phyloP scores from a whole-genome alignment of 2,113 vertebrate genomes.

The Carassius gibelio region DNA sequence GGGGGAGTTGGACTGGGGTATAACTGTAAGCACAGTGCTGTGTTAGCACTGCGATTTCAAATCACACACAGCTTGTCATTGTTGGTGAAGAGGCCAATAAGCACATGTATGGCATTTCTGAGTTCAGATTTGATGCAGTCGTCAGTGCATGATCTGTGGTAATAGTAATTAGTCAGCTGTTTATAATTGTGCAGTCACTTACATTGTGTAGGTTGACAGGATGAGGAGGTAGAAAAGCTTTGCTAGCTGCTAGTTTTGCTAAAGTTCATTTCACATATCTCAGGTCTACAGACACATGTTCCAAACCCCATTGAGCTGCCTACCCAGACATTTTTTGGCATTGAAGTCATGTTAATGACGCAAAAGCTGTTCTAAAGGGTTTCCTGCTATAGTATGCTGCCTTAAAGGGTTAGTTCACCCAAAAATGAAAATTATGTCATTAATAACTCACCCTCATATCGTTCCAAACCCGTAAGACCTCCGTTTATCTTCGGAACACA shows the following conservation, averaged over 20 bases:
- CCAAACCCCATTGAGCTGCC: background rate
- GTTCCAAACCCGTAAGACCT: no score
- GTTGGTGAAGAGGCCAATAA: background rate
- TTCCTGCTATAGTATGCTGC: background rate
- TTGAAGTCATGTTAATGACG: background rate
- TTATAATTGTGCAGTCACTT: background rate
- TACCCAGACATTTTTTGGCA: background rate
- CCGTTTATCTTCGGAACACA: no score
- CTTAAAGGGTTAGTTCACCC: background rate
- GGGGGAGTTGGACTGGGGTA: background rate
- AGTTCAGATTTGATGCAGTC: background rate
- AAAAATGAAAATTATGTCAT: no score
- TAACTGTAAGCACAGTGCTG: slow-evolving; percentile 11
- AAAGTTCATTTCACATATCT: background rate
- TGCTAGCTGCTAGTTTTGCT: background rate
- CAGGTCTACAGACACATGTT: background rate
- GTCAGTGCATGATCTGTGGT: background rate
- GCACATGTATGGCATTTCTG: background rate
- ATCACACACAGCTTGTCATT: background rate
- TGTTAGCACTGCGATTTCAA: background rate
- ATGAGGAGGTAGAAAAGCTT: background rate
- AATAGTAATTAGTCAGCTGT: background rate
- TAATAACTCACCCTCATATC: no score
- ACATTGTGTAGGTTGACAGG: background rate
- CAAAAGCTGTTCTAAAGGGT: background rate